Evolutionary conservation across 2,888 invertebrate species (phyloP).

Genomic region (Scaptomyza caliginosa): DNA sequence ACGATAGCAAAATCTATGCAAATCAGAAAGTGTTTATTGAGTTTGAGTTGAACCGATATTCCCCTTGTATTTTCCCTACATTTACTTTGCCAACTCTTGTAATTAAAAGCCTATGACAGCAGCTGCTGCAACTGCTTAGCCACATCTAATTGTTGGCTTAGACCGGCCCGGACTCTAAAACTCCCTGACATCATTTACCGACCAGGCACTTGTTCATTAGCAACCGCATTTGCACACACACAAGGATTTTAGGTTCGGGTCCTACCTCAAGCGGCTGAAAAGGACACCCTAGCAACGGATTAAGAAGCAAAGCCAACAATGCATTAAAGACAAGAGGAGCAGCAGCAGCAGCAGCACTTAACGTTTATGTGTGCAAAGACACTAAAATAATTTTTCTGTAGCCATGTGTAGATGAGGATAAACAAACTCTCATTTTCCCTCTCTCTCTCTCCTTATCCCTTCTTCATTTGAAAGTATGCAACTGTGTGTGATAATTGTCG

Average conservation of each 20-base stretch:
- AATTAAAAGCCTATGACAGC: constrained; percentile 9
- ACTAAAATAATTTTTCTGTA: constrained; percentile 71
- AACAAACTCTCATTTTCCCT: background rate
- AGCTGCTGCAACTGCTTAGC: constrained; percentile 8
- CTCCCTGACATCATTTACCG: constrained; percentile 5
- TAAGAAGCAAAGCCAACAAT: constrained; percentile 53
- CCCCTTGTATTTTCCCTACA: background rate
- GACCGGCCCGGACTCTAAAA: constrained; percentile 3
- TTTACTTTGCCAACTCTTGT: background rate
- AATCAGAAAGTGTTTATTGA: background rate
- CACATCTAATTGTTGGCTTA: constrained; percentile 38
- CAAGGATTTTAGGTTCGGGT: constrained; percentile 31
- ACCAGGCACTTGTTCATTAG: constrained; percentile 59
- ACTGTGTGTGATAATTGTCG: constrained; percentile 61
- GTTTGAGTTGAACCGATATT: no score
- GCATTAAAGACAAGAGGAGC: constrained; percentile 44
- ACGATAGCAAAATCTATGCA: background rate
- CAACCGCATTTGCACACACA: constrained; percentile 23
- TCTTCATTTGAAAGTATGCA: background rate
- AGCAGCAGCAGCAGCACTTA: constrained; percentile 29
- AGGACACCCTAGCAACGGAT: constrained; percentile 39
- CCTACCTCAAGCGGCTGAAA: constrained; percentile 53
- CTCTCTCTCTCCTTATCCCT: background rate
- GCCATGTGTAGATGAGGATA: constrained; percentile 41
- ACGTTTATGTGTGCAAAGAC: constrained; percentile 48